Conservation (phyloP, 1,140 invertebrate genomes). For the Macrotrachela quadricornifera region DNA sequence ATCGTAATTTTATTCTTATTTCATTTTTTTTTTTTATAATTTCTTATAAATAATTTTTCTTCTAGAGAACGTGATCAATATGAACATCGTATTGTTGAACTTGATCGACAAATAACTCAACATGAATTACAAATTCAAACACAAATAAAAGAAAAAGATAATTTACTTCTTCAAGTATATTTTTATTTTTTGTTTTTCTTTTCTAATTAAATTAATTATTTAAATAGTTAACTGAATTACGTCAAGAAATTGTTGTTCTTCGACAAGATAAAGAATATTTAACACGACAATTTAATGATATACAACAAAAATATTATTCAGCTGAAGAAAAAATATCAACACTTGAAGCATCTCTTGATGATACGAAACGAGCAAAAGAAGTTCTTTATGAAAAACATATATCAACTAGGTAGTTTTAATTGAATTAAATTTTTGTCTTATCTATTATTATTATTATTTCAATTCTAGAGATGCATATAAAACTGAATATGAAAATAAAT, state of each 20-base stretch:
- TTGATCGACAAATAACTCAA: constrained; percentile 15
- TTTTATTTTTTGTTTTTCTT: not conserved
- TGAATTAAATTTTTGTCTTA: not conserved
- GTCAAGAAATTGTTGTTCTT: constrained; percentile 22
- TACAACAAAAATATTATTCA: constrained; percentile 13
- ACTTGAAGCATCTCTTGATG: constrained; percentile 19
- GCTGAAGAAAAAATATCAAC: constrained; percentile 23
- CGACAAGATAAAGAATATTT: constrained; percentile 31
- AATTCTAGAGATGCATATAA: constrained; percentile 26
- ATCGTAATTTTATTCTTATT: constrained; percentile 13
- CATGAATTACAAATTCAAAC: constrained; percentile 18
- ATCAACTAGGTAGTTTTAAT: constrained; percentile 19
- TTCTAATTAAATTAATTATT: not conserved
- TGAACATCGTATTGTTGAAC: constrained; percentile 19
- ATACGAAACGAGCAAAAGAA: constrained; percentile 23
- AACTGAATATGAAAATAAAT: constrained; percentile 27
- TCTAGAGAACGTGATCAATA: constrained; percentile 23
- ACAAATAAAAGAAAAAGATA: constrained; percentile 22
- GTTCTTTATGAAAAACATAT: constrained; percentile 33
- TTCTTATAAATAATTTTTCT: constrained; percentile 9
- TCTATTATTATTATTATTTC: not conserved
- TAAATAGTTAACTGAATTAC: constrained; percentile 16
- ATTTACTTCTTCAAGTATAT: constrained; percentile 21
- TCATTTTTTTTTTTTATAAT: not conserved
- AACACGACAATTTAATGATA: constrained; percentile 21